A percentile compares a stretch with the other conserved stretches of the same genome.
Evolutionary conservation across 2,888 invertebrate genomes (phyloP).

Genomic region (Rhodophaea formosa): DNA sequence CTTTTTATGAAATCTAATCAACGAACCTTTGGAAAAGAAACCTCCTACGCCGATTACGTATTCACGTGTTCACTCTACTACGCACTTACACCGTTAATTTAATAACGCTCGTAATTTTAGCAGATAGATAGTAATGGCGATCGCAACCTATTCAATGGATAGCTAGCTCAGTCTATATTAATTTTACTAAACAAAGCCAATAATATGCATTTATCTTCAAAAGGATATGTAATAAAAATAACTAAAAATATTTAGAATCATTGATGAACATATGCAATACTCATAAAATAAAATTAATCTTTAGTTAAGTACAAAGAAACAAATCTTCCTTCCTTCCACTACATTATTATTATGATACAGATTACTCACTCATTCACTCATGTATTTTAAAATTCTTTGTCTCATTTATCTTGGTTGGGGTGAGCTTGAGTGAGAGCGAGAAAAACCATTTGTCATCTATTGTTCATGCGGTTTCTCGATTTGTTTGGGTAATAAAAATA

Average conservation of each 20-base stretch:
- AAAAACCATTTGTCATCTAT: slow-evolving; percentile 25
- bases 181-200: background rate
- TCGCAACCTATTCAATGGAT: slow-evolving; percentile 14
- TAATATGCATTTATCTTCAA: background rate
- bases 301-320: background rate
- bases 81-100: slow-evolving; percentile 11
- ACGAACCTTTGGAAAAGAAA: slow-evolving; percentile 36
- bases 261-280: background rate
- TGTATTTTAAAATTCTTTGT: background rate
- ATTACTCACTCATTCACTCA: background rate
- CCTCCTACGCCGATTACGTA: slow-evolving; percentile 28
- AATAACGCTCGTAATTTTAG: slow-evolving; percentile 4
- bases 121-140: slow-evolving; percentile 24
- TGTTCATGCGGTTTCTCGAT: slow-evolving; percentile 25
- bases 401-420: background rate
- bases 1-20: slow-evolving; percentile 47
- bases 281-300: background rate
- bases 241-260: too few species aligned
- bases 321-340: background rate
- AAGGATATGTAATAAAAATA: background rate
- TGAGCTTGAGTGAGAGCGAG: slow-evolving; percentile 25
- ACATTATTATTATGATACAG: background rate
- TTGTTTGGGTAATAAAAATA: slow-evolving; percentile 34
- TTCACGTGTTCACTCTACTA: background rate
- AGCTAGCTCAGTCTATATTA: background rate